Conservation (phyloP, 1,140 invertebrate genomes). For the Macrotrachela quadricornifera region DNA sequence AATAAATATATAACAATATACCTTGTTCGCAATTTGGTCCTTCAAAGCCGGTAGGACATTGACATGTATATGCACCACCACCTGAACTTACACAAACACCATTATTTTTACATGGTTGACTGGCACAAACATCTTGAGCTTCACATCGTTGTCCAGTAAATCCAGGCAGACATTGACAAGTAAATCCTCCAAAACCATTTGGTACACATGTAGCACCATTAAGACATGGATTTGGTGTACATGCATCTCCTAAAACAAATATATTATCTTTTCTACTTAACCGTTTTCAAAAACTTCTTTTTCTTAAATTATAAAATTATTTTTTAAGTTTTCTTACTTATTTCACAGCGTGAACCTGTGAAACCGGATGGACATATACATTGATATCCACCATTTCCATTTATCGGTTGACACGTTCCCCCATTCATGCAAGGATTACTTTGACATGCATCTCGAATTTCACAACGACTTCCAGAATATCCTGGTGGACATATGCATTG, state of each 20-base stretch:
- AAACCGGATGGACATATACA: constrained; percentile 73
- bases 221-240: constrained; percentile 3
- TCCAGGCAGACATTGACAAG: constrained; percentile 5
- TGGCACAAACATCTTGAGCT: constrained; percentile 2
- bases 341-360: constrained; percentile 74
- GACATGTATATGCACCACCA: constrained; percentile 6
- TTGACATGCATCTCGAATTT: constrained; percentile 41
- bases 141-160: constrained; percentile 8
- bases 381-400: not conserved
- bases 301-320: constrained; percentile 33
- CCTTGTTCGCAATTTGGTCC: constrained; percentile 12
- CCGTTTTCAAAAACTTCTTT: constrained; percentile 72
- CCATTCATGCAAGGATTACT: constrained; percentile 12
- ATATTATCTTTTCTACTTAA: constrained; percentile 38
- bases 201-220: constrained; percentile 7
- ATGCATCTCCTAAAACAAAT: constrained; percentile 1
- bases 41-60: constrained; percentile 7
- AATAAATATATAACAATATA: constrained; percentile 45
- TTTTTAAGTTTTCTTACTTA: constrained; percentile 44
- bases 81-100: constrained; percentile 11
- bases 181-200: not conserved
- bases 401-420: constrained; percentile 13
- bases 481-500: constrained; percentile 61
- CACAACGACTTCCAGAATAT: constrained; percentile 2
- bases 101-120: constrained; percentile 10